Percentiles rank a stretch among this genome's conserved stretches.
Evolutionary conservation across 2,797 vertebrate species (phyloP).

Genomic region (Xenentodon cancila): DNA sequence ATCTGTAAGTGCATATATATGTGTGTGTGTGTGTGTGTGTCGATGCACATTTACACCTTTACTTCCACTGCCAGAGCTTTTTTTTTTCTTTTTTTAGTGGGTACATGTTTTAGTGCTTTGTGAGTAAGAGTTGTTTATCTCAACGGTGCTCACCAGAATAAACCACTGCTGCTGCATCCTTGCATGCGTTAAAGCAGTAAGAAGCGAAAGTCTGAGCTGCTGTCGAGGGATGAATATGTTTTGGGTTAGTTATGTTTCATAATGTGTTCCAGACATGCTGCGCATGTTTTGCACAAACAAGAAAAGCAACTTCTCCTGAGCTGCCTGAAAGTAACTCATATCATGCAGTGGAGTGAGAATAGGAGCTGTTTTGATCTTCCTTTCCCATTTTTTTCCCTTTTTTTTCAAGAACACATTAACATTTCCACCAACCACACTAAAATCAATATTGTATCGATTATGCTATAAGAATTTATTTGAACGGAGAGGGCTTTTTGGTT

Average conservation of each 20-base stretch:
- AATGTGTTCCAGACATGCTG: conserved; percentile 67
- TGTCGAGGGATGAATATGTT: conserved; percentile 62
- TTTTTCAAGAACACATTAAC: conserved; percentile 40
- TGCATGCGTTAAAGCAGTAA: conserved; percentile 19
- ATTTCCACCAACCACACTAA: conserved; percentile 52
- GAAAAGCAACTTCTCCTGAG: conserved; percentile 56
- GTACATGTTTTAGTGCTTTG: conserved; percentile 16
- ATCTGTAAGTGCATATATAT: conserved; percentile 55
- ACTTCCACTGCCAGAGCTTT: conserved; percentile 9
- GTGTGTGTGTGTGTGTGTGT: conserved; percentile 2
- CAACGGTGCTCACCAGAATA: conserved; percentile 9
- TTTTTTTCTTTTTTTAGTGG: conserved; percentile 6
- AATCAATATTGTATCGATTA: conserved; percentile 63
- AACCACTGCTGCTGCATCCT: conserved; percentile 4
- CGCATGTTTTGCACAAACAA: conserved; percentile 48
- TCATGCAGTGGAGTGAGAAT: conserved; percentile 52
- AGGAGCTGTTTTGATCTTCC: conserved; percentile 53
- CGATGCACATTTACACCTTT: conserved; percentile 47
- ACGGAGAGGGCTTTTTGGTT: conserved; percentile 25
- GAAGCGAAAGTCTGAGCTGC: conserved; percentile 52
- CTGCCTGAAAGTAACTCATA: conserved; percentile 59
- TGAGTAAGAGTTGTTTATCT: conserved; percentile 26
- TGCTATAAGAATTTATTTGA: conserved; percentile 34
- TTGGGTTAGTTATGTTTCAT: conserved; percentile 68
- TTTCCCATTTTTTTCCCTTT: too few relatives aligned